Evolutionary conservation across 2,797 vertebrate species (phyloP).

Genomic region (Echiichthys vipera): DNA sequence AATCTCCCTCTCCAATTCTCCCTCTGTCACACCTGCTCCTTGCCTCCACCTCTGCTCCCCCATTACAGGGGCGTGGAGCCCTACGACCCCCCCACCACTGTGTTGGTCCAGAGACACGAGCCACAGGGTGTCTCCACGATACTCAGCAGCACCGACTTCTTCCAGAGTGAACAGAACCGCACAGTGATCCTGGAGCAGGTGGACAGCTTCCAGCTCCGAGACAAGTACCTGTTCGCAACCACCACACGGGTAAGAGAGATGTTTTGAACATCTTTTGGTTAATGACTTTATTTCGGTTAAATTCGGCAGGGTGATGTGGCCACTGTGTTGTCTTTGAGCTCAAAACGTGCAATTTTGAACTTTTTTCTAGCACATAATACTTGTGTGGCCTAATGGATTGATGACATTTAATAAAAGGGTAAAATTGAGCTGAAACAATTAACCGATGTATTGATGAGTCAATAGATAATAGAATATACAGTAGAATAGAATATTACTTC

Average conservation of each 20-base stretch:
- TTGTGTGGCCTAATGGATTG: not conserved
- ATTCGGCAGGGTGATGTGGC: not conserved
- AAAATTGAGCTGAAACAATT: not conserved
- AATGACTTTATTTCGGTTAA: not conserved
- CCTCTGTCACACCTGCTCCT: not conserved
- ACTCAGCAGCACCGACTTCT: slow-evolving; percentile 96
- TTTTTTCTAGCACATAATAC: not conserved
- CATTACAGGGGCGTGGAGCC: slow-evolving; percentile 91
- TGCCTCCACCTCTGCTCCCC: not conserved
- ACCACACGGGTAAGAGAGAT: slow-evolving; percentile 88
- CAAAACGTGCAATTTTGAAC: not conserved
- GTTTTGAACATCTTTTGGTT: not conserved
- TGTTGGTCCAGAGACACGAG: slow-evolving; percentile 94
- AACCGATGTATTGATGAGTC: not conserved
- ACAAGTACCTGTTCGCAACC: slow-evolving; percentile 98
- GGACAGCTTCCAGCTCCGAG: slow-evolving; percentile 94
- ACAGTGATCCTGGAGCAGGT: slow-evolving; percentile 91
- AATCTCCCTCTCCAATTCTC: not conserved
- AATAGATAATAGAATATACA: too few species aligned
- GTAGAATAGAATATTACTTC: not conserved
- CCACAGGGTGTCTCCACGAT: slow-evolving; percentile 92
- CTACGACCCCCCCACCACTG: slow-evolving; percentile 89
- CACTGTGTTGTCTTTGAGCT: not conserved
- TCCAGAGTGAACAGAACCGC: slow-evolving; percentile 92
- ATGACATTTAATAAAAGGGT: not conserved